phyloP scores from a whole-genome alignment of 2,113 vertebrate species.

The Podiceps cristatus region DNA sequence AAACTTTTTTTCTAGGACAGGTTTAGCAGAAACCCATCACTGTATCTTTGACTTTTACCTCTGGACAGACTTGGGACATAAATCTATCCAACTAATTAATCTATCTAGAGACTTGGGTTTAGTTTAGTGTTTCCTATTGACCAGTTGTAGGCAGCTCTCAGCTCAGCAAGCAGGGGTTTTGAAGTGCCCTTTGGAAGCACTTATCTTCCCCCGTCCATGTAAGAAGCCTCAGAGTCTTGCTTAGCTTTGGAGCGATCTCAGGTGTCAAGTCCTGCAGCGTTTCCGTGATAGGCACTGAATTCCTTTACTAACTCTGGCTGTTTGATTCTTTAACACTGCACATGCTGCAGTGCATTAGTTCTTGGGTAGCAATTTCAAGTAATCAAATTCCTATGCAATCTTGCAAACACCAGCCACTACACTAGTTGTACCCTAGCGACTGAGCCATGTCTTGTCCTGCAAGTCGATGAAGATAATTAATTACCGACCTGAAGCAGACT shows the following conservation, averaged over 20 bases:
- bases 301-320: neutral
- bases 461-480: neutral
- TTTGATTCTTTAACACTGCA: neutral
- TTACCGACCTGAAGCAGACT: neutral
- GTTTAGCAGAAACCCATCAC: neutral
- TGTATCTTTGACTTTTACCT: neutral
- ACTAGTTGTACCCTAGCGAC: neutral
- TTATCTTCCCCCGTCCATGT: fast-evolving
- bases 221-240: neutral
- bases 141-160: neutral
- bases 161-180: neutral
- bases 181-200: neutral
- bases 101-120: neutral
- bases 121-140: neutral
- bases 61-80: neutral
- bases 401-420: neutral
- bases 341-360: neutral
- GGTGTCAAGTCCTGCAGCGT: neutral
- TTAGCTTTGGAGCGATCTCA: neutral
- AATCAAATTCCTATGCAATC: neutral
- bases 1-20: neutral
- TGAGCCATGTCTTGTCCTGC: neutral
- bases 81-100: neutral
- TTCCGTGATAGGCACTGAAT: neutral
- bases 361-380: neutral